Evolutionary conservation across 92 coral and sea anemone species (phyloP).

Genomic region (Epizoanthus fatuus): DNA sequence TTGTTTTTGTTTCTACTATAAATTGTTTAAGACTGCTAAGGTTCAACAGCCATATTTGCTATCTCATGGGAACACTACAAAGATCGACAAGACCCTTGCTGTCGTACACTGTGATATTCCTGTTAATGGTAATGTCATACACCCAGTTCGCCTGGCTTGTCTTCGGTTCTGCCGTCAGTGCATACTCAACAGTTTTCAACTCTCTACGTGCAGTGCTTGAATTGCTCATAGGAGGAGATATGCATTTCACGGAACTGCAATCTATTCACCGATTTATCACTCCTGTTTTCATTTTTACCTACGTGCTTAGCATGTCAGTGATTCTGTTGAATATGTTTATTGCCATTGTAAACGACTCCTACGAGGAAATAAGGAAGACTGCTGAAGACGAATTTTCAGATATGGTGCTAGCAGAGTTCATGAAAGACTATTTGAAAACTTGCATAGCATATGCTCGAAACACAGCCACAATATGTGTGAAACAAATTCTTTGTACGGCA

Average conservation of each 20-base stretch:
- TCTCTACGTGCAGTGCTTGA: constrained; percentile 68
- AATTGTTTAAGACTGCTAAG: constrained; percentile 76
- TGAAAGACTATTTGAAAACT: constrained; percentile 19
- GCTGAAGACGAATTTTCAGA: constrained; percentile 6
- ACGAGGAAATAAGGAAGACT: constrained; percentile 54
- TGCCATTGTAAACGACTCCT: constrained; percentile 78
- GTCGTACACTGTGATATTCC: constrained; percentile 70
- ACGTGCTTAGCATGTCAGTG: constrained; percentile 54
- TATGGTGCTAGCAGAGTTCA: constrained; percentile 31
- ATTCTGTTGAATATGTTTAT: constrained; percentile 72
- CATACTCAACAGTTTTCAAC: constrained; percentile 72
- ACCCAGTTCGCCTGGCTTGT: constrained; percentile 78
- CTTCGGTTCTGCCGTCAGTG: constrained; percentile 72
- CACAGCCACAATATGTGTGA: background rate
- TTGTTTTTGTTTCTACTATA: constrained; percentile 77
- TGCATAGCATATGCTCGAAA: background rate
- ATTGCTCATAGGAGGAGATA: constrained; percentile 76
- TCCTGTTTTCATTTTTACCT: constrained; percentile 71
- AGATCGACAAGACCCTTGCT: constrained; percentile 65
- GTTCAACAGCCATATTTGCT: constrained; percentile 79
- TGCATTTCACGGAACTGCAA: constrained; percentile 62
- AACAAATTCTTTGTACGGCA: background rate
- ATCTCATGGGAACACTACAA: constrained; percentile 75
- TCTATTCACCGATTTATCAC: constrained; percentile 59
- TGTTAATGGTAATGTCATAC: constrained; percentile 74